phyloP scores from a whole-genome alignment of 2,888 invertebrate genomes.

The Latrodectus hesperus region DNA sequence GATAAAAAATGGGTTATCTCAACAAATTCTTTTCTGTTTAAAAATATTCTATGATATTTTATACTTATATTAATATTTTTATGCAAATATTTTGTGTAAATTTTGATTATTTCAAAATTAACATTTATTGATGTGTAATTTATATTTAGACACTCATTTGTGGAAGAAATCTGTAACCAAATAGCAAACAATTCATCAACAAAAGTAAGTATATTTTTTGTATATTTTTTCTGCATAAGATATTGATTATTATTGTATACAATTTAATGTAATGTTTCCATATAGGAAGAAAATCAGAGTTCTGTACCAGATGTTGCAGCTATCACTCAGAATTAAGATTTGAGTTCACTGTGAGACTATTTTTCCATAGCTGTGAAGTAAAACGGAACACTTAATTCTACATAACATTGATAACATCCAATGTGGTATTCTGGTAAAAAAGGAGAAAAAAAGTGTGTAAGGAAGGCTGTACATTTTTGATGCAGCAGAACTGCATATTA shows the following conservation, averaged over 20 bases:
- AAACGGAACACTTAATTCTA: slow-evolving; percentile 57
- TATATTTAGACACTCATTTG: slow-evolving; percentile 49
- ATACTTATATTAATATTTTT: too few species aligned
- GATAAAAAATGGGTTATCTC: too few species aligned
- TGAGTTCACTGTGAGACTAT: slow-evolving; percentile 22
- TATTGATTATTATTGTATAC: too few species aligned
- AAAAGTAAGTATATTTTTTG: slow-evolving; percentile 29
- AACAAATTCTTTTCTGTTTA: too few species aligned
- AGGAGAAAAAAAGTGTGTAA: slow-evolving; percentile 26
- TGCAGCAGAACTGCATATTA: background rate
- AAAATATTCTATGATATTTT: too few species aligned
- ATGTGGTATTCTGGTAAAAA: slow-evolving; percentile 11
- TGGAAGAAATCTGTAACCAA: slow-evolving; percentile 59
- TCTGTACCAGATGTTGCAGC: slow-evolving; percentile 54
- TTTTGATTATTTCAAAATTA: too few species aligned
- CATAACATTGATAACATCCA: slow-evolving; percentile 32
- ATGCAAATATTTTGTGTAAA: too few species aligned
- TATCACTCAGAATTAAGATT: slow-evolving; percentile 47
- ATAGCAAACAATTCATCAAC: slow-evolving; percentile 39
- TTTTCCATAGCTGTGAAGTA: slow-evolving; percentile 42
- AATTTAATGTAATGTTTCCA: background rate
- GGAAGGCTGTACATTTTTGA: slow-evolving; percentile 14
- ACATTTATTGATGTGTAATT: too few species aligned
- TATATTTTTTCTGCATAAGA: background rate
- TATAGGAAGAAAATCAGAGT: slow-evolving; percentile 53